phyloP scores from a whole-genome alignment of 2,113 vertebrate genomes.

The Garra rufa region DNA sequence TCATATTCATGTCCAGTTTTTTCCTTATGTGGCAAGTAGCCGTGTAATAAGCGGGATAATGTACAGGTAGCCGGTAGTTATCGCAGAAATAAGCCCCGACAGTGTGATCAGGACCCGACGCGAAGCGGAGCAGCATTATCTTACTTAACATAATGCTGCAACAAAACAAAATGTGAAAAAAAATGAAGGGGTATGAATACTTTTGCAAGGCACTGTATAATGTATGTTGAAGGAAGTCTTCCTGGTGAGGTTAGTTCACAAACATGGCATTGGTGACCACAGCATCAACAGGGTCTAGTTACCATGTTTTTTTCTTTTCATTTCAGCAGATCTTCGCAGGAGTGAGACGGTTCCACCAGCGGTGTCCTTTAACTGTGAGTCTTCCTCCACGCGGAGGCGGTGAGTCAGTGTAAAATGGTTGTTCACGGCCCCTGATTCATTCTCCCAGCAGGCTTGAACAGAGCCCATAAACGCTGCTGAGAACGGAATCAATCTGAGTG shows the following conservation, averaged over 20 bases:
- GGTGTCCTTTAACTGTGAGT: neutral
- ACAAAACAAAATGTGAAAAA: too few relatives aligned
- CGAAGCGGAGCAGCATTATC: too few relatives aligned
- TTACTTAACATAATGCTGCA: too few relatives aligned
- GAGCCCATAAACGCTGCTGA: conserved; percentile 58
- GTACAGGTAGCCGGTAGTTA: too few relatives aligned
- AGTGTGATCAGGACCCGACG: too few relatives aligned
- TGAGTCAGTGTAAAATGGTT: conserved; percentile 56
- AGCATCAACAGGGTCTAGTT: conserved; percentile 32
- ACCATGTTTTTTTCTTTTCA: neutral
- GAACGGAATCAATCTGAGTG: conserved; percentile 61
- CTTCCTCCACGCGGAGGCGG: conserved; percentile 47
- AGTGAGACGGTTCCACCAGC: neutral
- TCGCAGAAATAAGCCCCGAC: too few relatives aligned
- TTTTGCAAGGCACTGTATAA: too few relatives aligned
- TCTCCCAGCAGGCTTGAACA: conserved; percentile 52
- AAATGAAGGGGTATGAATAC: too few relatives aligned
- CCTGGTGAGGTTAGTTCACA: neutral
- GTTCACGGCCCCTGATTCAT: conserved; percentile 61
- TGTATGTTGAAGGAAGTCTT: neutral
- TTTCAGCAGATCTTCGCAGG: neutral
- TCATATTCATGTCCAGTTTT: too few relatives aligned
- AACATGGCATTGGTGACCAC: neutral
- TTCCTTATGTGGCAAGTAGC: too few relatives aligned
- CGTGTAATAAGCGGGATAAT: too few relatives aligned